Base-by-base conservation (phyloP, 2,888 invertebrate genomes). In the Pycnomerus fuliginosus region DNA sequence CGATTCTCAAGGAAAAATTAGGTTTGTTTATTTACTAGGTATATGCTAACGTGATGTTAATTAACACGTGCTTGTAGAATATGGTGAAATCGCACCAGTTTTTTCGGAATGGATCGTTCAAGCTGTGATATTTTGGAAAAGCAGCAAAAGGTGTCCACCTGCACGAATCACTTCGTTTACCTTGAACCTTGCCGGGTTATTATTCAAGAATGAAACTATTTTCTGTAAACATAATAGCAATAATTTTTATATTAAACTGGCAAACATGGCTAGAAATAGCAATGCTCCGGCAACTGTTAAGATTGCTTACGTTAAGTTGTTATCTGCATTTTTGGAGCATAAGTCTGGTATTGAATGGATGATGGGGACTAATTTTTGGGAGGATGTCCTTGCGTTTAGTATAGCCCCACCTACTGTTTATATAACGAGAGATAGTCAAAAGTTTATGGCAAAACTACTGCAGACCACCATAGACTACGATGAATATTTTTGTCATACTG, bases 371-470 rank as follows among this genome's bases (percentile, higher is more conserved):
- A 80, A 77, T 11, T 68, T 76, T 8, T 89, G 88, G 87, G 76
- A 74, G 44, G 76, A 82, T 54, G 77, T 86, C 16, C 68, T 87
- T 2, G 75, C 74, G 42, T 77, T 82, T 33, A 82, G 80, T 45
- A 78, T 83, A 54, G 74, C 79, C 38, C 82, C 80, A 64, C 80
- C 83, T 46, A 88, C 88, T 0, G 73, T 88, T 25, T 89, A 87
- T 60, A 80, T 88, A 5, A 77, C 82, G 0, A 76, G 83, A 16
- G 83, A 85, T 82, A 80, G 83, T 3, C 80, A 83, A 38, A 76
- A 78, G 43, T 82, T 88, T 56, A 71, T 85, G 11, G 76, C 78
- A 10, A 74, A 74, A 44, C 75, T 85, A 39, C 59, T 85, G 1
- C 78, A 79, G 70, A 78, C 76, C 63, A 67, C 78, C 1, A 73